Percentiles rank a stretch among this genome's conserved stretches.
Conservation (phyloP, 2,113 vertebrate species). For the Pan troglodytes region NHGRI_mPanTro3-v2.1_pri NC_072413.2:89019501-89020000, state of each 20-base stretch:
- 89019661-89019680: background rate
- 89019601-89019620: background rate
- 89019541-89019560: background rate
- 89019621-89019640: background rate
- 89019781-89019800: background rate
- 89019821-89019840: background rate
- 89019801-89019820: background rate
- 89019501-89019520: background rate
- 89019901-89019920: background rate
- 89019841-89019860: slow-evolving; percentile 18
- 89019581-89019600: background rate
- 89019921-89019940: background rate
- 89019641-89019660: background rate
- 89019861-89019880: background rate
- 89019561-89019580: background rate
- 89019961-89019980: background rate
- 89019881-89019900: background rate
- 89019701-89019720: background rate
- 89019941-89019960: background rate
- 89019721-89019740: background rate
- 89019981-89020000: background rate
- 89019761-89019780: background rate
- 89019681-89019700: background rate
- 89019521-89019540: background rate
- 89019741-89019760: background rate